Conservation (phyloP, 2,113 vertebrate genomes). For the Gnathonemus echidnorhynchus region DNA sequence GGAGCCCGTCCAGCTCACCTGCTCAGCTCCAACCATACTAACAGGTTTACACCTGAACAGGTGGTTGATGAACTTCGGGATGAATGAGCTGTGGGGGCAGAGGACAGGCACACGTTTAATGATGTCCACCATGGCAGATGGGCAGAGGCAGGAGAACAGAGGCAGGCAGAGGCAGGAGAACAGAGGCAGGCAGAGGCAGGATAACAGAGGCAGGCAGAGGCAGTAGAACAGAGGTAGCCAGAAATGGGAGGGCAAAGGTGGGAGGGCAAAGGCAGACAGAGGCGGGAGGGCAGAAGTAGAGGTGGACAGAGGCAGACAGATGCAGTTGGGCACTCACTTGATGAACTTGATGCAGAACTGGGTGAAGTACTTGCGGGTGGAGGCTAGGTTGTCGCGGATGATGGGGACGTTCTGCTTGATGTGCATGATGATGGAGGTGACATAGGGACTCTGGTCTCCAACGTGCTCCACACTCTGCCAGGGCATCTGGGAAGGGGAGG, state of each 20-base stretch:
- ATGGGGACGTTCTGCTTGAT: conserved; percentile 97
- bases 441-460: conserved; percentile 96
- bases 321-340: conserved; percentile 65
- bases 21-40: conserved; percentile 97
- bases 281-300: background rate
- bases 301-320: background rate
- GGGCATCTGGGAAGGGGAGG: conserved; percentile 72
- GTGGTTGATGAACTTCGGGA: conserved; percentile 98
- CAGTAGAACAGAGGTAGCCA: background rate
- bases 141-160: background rate
- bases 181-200: too few species aligned
- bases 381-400: conserved; percentile 93
- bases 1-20: conserved; percentile 58
- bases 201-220: background rate
- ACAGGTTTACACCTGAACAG: conserved; percentile 97
- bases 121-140: background rate
- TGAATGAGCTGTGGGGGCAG: conserved; percentile 76
- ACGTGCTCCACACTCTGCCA: conserved; percentile 99
- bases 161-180: background rate
- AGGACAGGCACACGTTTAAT: conserved; percentile 16
- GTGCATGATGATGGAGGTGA: conserved; percentile 96
- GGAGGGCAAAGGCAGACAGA: background rate
- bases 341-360: conserved; percentile 99
- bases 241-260: background rate
- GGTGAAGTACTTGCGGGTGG: conserved; percentile 96